Evolutionary conservation across 2,888 invertebrate genomes (phyloP).

Genomic region (Chrysodeixis includens): DNA sequence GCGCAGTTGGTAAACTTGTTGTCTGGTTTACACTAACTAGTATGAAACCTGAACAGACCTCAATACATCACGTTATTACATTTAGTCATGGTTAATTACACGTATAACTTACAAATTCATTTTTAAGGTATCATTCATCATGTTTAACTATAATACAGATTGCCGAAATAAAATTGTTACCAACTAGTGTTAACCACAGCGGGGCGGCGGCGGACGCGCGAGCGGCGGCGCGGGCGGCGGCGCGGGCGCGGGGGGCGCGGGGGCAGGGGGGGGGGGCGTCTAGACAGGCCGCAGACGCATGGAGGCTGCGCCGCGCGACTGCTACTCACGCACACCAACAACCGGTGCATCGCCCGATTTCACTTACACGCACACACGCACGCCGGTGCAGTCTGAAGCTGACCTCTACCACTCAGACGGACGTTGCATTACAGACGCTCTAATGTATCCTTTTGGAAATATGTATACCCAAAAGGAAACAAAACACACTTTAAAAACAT

Average conservation of each 20-base stretch:
- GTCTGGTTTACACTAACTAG: neutral
- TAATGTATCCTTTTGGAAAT: slow-evolving; percentile 44
- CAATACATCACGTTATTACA: neutral
- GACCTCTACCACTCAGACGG: slow-evolving; percentile 75
- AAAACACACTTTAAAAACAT: neutral
- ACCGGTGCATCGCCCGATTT: slow-evolving; percentile 75
- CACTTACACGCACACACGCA: slow-evolving; percentile 62
- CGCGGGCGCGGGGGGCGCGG: slow-evolving; percentile 61
- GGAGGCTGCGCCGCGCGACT: slow-evolving; percentile 85
- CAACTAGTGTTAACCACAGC: slow-evolving; percentile 60
- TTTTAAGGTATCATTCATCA: neutral
- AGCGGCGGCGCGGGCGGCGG: slow-evolving; percentile 67
- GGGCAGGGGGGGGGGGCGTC: slow-evolving; percentile 75
- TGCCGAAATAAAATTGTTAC: slow-evolving; percentile 65
- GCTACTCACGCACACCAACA: slow-evolving; percentile 73
- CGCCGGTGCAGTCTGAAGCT: slow-evolving; percentile 69
- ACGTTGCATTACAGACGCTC: slow-evolving; percentile 67
- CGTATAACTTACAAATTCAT: neutral
- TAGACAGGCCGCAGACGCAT: slow-evolving; percentile 88
- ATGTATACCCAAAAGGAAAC: neutral
- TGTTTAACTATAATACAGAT: slow-evolving; percentile 48
- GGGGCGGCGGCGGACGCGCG: slow-evolving; percentile 50
- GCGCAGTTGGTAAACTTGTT: neutral
- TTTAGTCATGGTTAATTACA: neutral
- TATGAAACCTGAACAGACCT: no score